These are phyloP conservation scores for Phymatocera aterrima DNA, from an alignment of 2,888 invertebrate species.

Conservation along the genomic window DNA sequence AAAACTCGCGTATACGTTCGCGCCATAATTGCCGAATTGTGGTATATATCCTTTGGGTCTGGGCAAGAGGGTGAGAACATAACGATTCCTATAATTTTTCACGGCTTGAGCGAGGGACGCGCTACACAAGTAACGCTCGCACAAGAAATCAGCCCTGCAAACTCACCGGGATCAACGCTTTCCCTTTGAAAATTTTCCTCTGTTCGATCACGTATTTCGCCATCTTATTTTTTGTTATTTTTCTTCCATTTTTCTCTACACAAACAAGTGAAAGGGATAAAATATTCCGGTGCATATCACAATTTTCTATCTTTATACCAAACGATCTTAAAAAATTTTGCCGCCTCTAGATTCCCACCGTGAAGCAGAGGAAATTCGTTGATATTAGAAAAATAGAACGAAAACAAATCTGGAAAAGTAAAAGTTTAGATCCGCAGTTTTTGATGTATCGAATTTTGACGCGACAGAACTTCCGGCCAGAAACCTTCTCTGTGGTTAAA, in stretches of 20 bases:
- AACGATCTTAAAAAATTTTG: too few species aligned
- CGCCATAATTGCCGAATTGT: constrained; percentile 66
- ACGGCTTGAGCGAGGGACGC: background rate
- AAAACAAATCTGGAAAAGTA: background rate
- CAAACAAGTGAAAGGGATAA: background rate
- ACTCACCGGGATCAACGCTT: constrained; percentile 5
- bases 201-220: constrained; percentile 31
- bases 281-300: background rate
- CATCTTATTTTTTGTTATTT: background rate
- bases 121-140: background rate
- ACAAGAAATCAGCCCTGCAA: constrained; percentile 21
- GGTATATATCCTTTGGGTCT: constrained; percentile 40
- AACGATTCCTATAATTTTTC: constrained; percentile 50
- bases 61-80: constrained; percentile 51
- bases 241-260: background rate
- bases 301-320: background rate
- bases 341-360: background rate
- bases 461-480: background rate
- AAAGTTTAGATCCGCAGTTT: background rate
- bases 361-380: too few species aligned
- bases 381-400: background rate
- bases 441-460: constrained; percentile 24
- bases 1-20: constrained; percentile 57
- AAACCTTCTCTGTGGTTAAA: background rate
- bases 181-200: background rate